These are phyloP conservation scores for Macrosoma leucophasiata DNA, from an alignment of 2,888 invertebrate species.

Conservation along the genomic window DNA sequence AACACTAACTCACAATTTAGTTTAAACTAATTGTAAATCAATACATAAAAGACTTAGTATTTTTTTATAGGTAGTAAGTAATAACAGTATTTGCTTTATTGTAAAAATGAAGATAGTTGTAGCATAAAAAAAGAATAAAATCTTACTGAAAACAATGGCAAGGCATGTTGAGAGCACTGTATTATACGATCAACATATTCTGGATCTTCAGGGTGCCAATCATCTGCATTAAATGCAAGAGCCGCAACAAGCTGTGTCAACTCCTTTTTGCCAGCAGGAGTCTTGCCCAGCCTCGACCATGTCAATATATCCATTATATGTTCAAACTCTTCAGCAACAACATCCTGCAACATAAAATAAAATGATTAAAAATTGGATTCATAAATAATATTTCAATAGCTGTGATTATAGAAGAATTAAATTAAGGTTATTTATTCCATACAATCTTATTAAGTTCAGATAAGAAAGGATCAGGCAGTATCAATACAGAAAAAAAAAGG, in stretches of 20 bases:
- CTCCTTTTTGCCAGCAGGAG: conserved; percentile 89
- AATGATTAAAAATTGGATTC: neutral
- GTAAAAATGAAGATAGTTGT: no score
- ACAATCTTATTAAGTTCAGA: no score
- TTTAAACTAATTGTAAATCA: no score
- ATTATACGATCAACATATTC: conserved; percentile 87
- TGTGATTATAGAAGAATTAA: no score
- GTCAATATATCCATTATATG: conserved; percentile 90
- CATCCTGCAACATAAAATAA: conserved; percentile 76
- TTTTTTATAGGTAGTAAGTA: no score
- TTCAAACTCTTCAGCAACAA: conserved; percentile 94
- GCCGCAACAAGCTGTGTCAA: conserved; percentile 90
- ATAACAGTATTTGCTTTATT: no score
- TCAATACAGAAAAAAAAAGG: no score
- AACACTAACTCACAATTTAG: no score
- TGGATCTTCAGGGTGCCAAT: conserved; percentile 84
- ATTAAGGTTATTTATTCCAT: no score
- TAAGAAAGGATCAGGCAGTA: no score
- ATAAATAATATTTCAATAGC: no score
- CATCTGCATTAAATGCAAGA: conserved; percentile 80
- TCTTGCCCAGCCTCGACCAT: conserved; percentile 86
- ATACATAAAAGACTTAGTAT: no score
- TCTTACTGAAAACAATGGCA: conserved; percentile 93
- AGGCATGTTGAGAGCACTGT: conserved; percentile 89
- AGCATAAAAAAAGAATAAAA: conserved; percentile 1